Base-by-base conservation (phyloP, 2,797 vertebrate genomes). In the Mormyrus hasselquistii region DNA sequence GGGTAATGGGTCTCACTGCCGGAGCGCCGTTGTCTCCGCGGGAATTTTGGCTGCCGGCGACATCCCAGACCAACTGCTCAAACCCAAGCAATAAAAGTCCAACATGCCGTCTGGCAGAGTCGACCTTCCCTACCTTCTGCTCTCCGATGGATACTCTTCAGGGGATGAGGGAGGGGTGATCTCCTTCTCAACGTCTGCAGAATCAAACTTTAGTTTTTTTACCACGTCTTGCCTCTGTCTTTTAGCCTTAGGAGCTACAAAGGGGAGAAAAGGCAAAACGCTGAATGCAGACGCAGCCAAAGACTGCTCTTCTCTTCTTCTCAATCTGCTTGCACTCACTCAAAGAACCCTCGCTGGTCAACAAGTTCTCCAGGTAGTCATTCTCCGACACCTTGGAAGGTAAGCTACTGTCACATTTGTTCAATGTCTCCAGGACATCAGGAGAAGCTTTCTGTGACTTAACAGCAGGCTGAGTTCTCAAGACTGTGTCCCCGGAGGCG, bases 131-230 rank as follows among this genome's bases (percentile, higher is more conserved):
- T 86, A 98, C 97, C 97, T 95, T 90, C 55, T 1, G 1, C 1
- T 3, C 55, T 14, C 90, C 9, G 90, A 52, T 38, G 90, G 87
- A 10, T 93, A 92, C 0, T 92, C 89, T 90, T 95, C 95, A 0
- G 96, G 95, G 47, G 95, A 97, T 0, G 93, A 95, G 0, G 96
- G 95, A 0, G 96, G 96, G 0, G 95, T 95, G 92, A 96, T 95
- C 82, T 93, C 94, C 86, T 90, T 59, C 41, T 1, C 34, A 1
- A 88, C 90, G 2, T 88, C 82, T 0, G 92, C 84, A 0, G 4
- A 59, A 0, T 90, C 92, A 22, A 99, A 99, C 83, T 91, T 89
- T 50, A 99, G 95, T 85, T 95, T 96, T 94, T 98, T 99, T 0
- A 91, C 95, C 0, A 96, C 97, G 1, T 97, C 95, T 0, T 95